These are phyloP conservation scores for Anolis carolinensis DNA, from an alignment of 2,113 vertebrate genomes.

Conservation along the genomic window DNA sequence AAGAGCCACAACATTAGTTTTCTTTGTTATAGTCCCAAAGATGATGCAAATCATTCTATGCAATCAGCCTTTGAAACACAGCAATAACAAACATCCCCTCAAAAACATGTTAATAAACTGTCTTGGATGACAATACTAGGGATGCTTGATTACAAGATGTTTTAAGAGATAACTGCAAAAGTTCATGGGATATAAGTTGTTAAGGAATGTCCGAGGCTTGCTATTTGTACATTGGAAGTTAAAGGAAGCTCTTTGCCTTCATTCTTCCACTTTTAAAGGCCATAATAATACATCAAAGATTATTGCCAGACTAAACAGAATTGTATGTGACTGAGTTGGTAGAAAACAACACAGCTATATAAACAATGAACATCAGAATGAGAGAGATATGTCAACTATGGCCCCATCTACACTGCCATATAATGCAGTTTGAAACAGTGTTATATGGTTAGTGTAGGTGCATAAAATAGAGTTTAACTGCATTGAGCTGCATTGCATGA, in stretches of 20 bases:
- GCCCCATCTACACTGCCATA: not conserved
- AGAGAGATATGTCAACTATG: not conserved
- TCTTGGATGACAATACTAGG: slow-evolving; percentile 11
- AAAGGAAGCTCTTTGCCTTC: not conserved
- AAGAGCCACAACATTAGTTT: slow-evolving; percentile 12
- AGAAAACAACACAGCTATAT: not conserved
- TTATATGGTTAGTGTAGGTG: too few relatives aligned
- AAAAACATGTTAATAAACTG: slow-evolving; percentile 23
- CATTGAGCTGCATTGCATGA: too few relatives aligned
- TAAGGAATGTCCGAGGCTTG: slow-evolving; percentile 26
- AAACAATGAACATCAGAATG: not conserved
- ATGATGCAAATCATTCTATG: slow-evolving; percentile 38
- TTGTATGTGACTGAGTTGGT: not conserved
- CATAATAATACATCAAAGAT: not conserved
- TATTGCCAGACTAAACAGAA: not conserved
- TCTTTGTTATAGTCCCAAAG: not conserved
- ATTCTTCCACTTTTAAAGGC: not conserved
- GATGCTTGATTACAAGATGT: slow-evolving; percentile 25
- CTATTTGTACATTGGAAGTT: not conserved
- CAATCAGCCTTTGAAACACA: slow-evolving; percentile 43
- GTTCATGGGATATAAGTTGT: slow-evolving; percentile 37
- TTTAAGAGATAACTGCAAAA: slow-evolving; percentile 13
- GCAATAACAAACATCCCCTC: slow-evolving; percentile 21
- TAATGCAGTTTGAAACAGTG: too few relatives aligned
- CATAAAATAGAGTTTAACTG: too few relatives aligned